Conservation (phyloP, 2,888 invertebrate genomes). For the Dicycla oo region DNA sequence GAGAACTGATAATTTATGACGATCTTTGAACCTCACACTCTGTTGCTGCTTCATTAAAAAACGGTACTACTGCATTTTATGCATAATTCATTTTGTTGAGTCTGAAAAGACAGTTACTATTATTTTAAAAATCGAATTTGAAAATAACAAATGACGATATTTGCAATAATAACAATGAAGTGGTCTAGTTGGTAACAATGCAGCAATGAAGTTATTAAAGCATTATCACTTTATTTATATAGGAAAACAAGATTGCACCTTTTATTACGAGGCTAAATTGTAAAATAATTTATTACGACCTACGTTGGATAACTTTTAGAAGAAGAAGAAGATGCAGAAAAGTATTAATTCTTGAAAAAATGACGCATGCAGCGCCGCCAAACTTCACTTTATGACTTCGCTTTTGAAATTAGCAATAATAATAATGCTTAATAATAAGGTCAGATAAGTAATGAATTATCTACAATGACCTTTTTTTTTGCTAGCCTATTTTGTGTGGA, state of each 20-base stretch:
- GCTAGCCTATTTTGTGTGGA: too few relatives aligned
- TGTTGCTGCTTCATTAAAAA: background rate
- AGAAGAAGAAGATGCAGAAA: background rate
- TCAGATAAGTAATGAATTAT: too few relatives aligned
- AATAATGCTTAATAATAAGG: too few relatives aligned
- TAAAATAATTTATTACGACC: background rate
- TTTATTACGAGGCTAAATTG: background rate
- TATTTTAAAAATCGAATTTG: background rate
- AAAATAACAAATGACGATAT: background rate
- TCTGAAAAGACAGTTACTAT: background rate
- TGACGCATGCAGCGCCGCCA: background rate
- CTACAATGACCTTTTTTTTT: too few relatives aligned
- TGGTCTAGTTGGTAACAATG: too few relatives aligned
- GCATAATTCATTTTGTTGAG: conserved; percentile 2
- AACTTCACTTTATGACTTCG: background rate
- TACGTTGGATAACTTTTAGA: background rate
- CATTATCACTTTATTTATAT: background rate
- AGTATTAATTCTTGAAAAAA: background rate
- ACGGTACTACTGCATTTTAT: conserved; percentile 25
- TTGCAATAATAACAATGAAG: too few relatives aligned
- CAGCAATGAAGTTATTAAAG: background rate
- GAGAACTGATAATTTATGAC: background rate
- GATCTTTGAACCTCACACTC: conserved; percentile 21
- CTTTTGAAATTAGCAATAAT: background rate
- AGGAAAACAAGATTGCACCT: background rate